Conservation (phyloP, 2,888 invertebrate species). For the Glyphotaelius pellucidus region DNA sequence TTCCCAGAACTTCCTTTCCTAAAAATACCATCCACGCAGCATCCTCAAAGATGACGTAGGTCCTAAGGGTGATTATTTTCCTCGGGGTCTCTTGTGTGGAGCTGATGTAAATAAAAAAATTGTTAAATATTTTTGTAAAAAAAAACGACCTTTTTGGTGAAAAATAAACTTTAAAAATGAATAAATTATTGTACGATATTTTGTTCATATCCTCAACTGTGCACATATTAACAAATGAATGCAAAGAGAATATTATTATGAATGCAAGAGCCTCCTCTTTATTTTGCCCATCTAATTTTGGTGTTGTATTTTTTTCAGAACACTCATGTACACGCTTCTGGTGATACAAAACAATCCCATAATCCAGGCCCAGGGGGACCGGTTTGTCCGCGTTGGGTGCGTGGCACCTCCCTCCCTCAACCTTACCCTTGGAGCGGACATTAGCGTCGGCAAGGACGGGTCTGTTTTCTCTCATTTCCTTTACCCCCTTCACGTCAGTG, state of each 20-base stretch:
- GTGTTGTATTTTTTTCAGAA: conserved; percentile 74
- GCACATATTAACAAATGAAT: not conserved
- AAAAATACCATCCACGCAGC: no score
- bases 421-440: conserved; percentile 73
- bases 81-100: no score
- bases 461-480: conserved; percentile 67
- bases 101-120: no score
- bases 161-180: no score
- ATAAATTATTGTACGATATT: no score
- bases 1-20: no score
- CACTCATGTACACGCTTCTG: conserved; percentile 85
- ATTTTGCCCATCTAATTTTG: not conserved
- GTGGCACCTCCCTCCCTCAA: conserved; percentile 72
- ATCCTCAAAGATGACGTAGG: no score
- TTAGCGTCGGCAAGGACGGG: conserved; percentile 75
- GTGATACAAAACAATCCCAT: conserved; percentile 90
- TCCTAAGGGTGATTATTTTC: no score
- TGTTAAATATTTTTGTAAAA: no score
- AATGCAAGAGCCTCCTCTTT: no score
- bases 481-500: not conserved
- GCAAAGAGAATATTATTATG: not conserved
- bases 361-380: conserved; percentile 90
- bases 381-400: conserved; percentile 88
- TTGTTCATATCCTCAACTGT: not conserved
- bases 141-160: no score